phyloP scores from a whole-genome alignment of 2,888 invertebrate genomes.

The Calliopum simillimum region DNA sequence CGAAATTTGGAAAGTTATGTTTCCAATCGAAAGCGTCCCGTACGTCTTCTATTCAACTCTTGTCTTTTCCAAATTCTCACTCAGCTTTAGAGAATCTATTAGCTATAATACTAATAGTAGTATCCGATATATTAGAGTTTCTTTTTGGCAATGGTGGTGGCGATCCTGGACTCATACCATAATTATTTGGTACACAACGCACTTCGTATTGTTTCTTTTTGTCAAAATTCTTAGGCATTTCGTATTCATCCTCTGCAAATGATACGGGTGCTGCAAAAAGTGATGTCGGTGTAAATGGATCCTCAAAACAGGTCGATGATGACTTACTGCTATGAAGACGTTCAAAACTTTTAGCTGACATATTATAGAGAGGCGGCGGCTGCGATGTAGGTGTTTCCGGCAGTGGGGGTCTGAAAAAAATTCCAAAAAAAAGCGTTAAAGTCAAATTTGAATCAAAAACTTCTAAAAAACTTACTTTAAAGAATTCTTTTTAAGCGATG shows the following conservation, averaged over 20 bases:
- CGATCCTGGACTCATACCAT: conserved; percentile 49
- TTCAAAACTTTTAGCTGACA: conserved; percentile 40
- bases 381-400: conserved; percentile 33
- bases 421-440: neutral
- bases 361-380: conserved; percentile 19
- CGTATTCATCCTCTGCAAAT: conserved; percentile 48
- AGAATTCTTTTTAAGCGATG: neutral
- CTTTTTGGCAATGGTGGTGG: conserved; percentile 64
- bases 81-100: conserved; percentile 37
- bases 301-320: conserved; percentile 48
- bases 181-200: conserved; percentile 46
- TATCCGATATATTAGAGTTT: conserved; percentile 53
- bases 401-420: conserved; percentile 40
- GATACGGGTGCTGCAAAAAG: conserved; percentile 14
- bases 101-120: conserved; percentile 26
- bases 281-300: conserved; percentile 36
- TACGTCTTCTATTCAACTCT: too few species aligned
- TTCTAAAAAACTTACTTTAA: too few species aligned
- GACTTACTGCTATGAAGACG: conserved; percentile 43
- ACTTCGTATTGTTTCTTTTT: conserved; percentile 41
- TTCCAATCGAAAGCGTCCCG: too few species aligned
- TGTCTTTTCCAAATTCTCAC: neutral
- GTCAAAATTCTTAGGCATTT: conserved; percentile 52
- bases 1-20: too few species aligned
- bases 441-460: neutral